A percentile compares a stretch with the other conserved stretches of the same genome.
Conservation (phyloP, 2,888 invertebrate species). For the Metacarcinus magister region DNA sequence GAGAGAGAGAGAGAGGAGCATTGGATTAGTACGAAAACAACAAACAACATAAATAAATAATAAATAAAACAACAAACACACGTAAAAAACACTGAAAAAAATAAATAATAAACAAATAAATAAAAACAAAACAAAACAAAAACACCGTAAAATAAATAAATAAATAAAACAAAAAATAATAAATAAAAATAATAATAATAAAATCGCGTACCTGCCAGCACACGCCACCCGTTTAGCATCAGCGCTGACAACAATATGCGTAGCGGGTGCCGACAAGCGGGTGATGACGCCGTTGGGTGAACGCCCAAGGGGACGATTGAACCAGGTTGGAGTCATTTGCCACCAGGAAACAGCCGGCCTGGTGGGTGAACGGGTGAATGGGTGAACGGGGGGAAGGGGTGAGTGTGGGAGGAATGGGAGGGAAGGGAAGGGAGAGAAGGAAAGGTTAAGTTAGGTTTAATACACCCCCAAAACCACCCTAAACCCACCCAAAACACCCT, state of each 20-base stretch:
- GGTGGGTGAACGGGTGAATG: neutral
- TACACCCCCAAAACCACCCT: neutral
- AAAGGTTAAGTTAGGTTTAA: neutral
- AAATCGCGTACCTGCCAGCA: constrained; percentile 87
- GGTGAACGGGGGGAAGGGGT: too few species aligned
- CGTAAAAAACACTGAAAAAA: too few species aligned
- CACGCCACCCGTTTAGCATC: constrained; percentile 89
- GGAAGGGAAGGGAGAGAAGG: too few species aligned
- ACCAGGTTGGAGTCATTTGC: constrained; percentile 94
- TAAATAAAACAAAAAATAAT: too few species aligned
- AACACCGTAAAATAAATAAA: too few species aligned
- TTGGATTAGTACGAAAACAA: neutral
- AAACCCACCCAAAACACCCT: neutral
- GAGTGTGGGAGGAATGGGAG: too few species aligned
- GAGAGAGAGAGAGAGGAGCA: neutral
- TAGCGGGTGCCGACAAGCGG: constrained; percentile 94
- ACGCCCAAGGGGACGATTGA: constrained; percentile 91
- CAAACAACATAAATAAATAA: neutral
- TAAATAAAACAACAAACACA: too few species aligned
- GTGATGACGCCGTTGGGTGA: constrained; percentile 93
- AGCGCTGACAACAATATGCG: constrained; percentile 89
- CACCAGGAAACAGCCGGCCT: constrained; percentile 89
- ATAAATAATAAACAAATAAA: too few species aligned
- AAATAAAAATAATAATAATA: too few species aligned
- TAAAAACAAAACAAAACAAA: too few species aligned